phyloP scores from a whole-genome alignment of 1,140 invertebrate genomes.

The Lepidurus couesii region DNA sequence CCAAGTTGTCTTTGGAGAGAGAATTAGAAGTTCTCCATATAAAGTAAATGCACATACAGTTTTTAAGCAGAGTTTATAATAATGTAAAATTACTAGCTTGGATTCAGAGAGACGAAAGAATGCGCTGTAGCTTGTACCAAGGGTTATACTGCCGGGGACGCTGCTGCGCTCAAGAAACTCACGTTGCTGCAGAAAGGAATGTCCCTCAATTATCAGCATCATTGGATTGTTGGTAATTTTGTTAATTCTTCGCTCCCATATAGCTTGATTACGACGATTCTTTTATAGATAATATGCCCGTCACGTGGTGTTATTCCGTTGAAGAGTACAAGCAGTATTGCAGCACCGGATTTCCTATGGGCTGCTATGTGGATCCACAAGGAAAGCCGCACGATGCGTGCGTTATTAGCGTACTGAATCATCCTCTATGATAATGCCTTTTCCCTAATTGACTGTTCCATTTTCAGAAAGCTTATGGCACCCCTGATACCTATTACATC shows the following conservation, averaged over 20 bases:
- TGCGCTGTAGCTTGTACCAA: constrained; percentile 70
- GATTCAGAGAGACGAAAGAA: constrained; percentile 57
- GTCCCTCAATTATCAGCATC: constrained; percentile 95
- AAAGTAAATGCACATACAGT: constrained; percentile 49
- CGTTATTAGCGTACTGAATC: constrained; percentile 48
- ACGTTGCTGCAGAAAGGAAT: constrained; percentile 84
- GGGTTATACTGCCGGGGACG: constrained; percentile 60
- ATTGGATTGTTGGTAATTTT: constrained; percentile 79
- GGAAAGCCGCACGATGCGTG: constrained; percentile 57
- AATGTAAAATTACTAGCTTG: constrained; percentile 45
- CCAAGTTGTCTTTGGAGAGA: constrained; percentile 96
- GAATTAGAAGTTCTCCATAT: constrained; percentile 88
- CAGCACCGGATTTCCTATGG: constrained; percentile 94
- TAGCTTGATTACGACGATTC: constrained; percentile 25
- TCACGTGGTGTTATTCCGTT: constrained; percentile 85
- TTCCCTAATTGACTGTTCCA: background rate
- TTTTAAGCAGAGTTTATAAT: background rate
- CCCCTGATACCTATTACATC: constrained; percentile 73
- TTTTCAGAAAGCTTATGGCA: constrained; percentile 46
- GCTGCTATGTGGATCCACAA: constrained; percentile 71
- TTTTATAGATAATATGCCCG: constrained; percentile 87
- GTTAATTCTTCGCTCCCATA: background rate
- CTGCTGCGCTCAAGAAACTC: constrained; percentile 62
- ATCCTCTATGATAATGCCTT: background rate
- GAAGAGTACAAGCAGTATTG: constrained; percentile 76